These are phyloP conservation scores for Neoseiulus cucumeris DNA, from an alignment of 1,140 invertebrate species.

Conservation along the genomic window DNA sequence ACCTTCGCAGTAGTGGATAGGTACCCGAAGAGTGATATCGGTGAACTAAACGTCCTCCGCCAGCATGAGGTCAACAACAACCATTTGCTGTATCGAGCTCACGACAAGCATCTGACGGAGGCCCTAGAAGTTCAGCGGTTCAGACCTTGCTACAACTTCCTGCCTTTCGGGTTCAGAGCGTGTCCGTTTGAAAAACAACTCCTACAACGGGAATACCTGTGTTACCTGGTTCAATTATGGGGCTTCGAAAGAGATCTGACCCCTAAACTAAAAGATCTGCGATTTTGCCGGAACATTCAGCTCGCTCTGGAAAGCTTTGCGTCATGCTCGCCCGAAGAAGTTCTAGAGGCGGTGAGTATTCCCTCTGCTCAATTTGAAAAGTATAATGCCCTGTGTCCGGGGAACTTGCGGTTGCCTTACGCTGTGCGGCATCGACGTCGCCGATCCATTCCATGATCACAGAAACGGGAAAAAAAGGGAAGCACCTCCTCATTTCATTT, in stretches of 20 bases:
- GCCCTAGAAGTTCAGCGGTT: background rate
- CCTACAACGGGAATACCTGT: background rate
- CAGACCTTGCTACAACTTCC: background rate
- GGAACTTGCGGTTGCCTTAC: no score
- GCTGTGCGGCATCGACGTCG: no score
- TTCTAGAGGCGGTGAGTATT: background rate
- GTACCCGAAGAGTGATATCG: background rate
- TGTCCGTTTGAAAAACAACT: background rate
- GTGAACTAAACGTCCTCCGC: background rate
- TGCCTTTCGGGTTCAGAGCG: background rate
- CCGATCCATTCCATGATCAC: no score
- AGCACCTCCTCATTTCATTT: no score
- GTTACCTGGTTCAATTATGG: background rate
- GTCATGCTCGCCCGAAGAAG: background rate
- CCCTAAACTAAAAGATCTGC: background rate
- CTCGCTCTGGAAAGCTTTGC: background rate
- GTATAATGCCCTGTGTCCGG: no score
- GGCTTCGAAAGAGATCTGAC: background rate
- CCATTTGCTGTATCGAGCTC: background rate
- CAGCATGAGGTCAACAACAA: background rate
- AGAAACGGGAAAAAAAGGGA: no score
- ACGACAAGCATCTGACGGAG: background rate
- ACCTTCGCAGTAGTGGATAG: background rate
- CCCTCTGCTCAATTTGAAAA: background rate
- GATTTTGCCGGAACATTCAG: background rate